Base-by-base conservation (phyloP, 2,797 vertebrate genomes). In the Phataginus tetradactyla region DNA sequence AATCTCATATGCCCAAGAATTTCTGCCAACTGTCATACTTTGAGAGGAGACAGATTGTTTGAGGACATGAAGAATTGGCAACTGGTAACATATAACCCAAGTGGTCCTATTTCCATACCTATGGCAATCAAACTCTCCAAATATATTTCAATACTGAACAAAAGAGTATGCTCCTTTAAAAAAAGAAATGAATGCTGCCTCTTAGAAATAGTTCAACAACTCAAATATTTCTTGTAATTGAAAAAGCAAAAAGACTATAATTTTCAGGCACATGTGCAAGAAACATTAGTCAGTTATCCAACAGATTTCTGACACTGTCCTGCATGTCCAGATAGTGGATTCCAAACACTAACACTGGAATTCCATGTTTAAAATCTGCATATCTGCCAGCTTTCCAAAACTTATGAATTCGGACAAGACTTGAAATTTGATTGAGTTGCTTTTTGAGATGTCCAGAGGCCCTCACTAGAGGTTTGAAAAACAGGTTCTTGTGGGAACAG, bases 1-100 rank as follows among this genome's bases (percentile, higher is more conserved):
- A 55, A 61, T 63, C 78, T 97, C 91, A 79, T 93, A 77, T 95
- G 94, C 51, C 79, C 53, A n/a, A 49, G 88, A 72, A 57, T 94
- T 83, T 63, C 92, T 97, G 91, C 97, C 95, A 96, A 95, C 95
- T 97, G 90, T 96, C 91, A 96, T 25, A 92, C 74, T 96, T 94
- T 94, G 96, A 94, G 94, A 96, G 91, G 59, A 75, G 6, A 1
- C 74, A 80, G 79, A 96, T 94, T 86, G 95, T 92, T 96, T 81
- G 96, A 97, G 90, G 42, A 5, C 32, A 7, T 0, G 29, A 94
- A 90, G 97, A 96, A 59, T 4, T 92, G 86, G 89, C 95, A 93
- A 85, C 75, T 2, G 85, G 81, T 63, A 79, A 80, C 77, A 89
- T 79, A 80, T 80, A 94, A 96, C 17, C 77, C 81, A 85, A 84